Evolutionary conservation across 2,888 invertebrate genomes (phyloP).

Genomic region (Steromphala cineraria): DNA sequence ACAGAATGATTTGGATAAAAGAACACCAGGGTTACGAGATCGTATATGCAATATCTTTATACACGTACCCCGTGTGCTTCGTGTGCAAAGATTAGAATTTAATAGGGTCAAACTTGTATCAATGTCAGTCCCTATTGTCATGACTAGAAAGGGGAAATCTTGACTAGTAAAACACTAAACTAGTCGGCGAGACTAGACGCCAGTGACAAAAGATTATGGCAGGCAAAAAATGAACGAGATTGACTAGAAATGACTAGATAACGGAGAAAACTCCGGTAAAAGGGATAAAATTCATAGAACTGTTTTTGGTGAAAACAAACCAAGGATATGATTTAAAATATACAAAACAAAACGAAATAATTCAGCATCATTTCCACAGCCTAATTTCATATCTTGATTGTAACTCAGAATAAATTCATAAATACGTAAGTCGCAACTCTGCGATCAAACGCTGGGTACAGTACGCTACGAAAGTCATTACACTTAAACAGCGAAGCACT

Average conservation of each 20-base stretch:
- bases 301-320: neutral
- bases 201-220: constrained; percentile 5
- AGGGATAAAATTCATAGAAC: neutral
- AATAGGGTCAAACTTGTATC: neutral
- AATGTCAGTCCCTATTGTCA: neutral
- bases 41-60: neutral
- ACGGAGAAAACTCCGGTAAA: neutral
- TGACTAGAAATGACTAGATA: constrained; percentile 17
- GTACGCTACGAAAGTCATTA: neutral
- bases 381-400: neutral
- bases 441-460: no score
- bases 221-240: neutral
- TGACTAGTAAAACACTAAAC: neutral
- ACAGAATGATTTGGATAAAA: constrained; percentile 9
- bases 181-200: neutral
- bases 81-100: neutral
- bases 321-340: neutral
- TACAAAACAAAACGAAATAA: neutral
- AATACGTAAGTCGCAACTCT: no score
- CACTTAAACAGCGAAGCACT: neutral
- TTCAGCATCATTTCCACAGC: neutral
- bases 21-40: neutral
- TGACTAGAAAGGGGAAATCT: neutral
- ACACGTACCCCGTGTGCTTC: neutral
- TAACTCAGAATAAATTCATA: no score